A percentile compares a stretch with the other conserved stretches of the same genome.
These are phyloP conservation scores for Platalea minor DNA, from an alignment of 2,797 vertebrate genomes.

Conservation along the genomic window DNA sequence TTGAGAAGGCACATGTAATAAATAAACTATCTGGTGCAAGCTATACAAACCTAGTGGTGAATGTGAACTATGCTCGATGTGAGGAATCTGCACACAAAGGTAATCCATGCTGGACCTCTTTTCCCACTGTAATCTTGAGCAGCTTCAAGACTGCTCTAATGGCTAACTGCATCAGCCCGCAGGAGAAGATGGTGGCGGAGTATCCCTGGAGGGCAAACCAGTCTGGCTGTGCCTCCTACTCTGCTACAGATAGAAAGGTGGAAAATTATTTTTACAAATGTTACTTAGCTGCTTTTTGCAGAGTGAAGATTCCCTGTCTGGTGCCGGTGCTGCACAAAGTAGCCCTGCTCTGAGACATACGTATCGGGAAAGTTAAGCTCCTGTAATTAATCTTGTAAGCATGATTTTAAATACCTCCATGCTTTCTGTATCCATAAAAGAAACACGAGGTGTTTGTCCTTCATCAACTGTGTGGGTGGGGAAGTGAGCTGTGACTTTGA, in stretches of 20 bases:
- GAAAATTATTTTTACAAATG: not conserved
- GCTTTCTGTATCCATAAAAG: not conserved
- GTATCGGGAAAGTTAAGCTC: fast-evolving
- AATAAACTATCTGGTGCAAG: not conserved
- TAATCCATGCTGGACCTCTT: not conserved
- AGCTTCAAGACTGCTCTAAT: not conserved
- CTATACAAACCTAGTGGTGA: not conserved
- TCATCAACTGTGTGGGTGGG: not conserved
- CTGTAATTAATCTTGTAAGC: not conserved
- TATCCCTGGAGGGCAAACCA: not conserved
- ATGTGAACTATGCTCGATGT: not conserved
- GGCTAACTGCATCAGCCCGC: not conserved
- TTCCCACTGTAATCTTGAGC: not conserved
- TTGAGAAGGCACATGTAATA: not conserved
- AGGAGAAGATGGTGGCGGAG: not conserved
- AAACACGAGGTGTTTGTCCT: not conserved
- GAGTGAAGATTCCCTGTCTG: not conserved
- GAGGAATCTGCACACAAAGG: not conserved
- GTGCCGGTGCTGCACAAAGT: not conserved
- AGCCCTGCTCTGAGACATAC: not conserved
- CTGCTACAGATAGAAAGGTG: not conserved
- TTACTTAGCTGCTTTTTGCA: not conserved
- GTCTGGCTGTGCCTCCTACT: not conserved
- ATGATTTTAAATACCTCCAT: not conserved
- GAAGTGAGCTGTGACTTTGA: not conserved